Evolutionary conservation across 2,888 invertebrate species (phyloP).

Genomic region (Xestia xanthographa): DNA sequence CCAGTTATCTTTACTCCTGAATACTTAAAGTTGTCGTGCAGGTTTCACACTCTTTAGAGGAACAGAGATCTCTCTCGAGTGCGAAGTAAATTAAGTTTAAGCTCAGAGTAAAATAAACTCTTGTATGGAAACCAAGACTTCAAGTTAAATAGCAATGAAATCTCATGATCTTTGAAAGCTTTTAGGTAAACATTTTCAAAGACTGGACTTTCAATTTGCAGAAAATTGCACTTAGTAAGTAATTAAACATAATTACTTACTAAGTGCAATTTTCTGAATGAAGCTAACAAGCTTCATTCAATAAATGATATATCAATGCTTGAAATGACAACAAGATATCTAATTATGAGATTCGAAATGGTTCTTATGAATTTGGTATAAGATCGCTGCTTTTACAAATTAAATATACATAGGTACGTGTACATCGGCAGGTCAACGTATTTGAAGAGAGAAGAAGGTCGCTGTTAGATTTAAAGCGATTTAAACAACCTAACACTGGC

Average conservation of each 20-base stretch:
- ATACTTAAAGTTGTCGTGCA: not conserved
- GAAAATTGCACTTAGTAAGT: constrained; percentile 8
- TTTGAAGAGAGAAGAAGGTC: too few species aligned
- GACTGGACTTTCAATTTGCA: constrained; percentile 7
- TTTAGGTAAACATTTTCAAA: constrained; percentile 21
- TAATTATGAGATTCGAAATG: constrained; percentile 19
- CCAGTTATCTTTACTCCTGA: not conserved
- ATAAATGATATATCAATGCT: constrained; percentile 9
- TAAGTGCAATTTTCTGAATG: too few species aligned
- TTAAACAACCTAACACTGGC: too few species aligned
- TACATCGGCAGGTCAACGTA: too few species aligned
- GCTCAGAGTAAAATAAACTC: constrained; percentile 1
- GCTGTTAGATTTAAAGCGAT: too few species aligned
- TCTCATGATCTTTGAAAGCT: constrained; percentile 31
- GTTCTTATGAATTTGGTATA: not conserved
- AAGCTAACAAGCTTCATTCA: constrained; percentile 1
- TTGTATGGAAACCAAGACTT: not conserved
- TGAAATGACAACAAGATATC: constrained; percentile 16
- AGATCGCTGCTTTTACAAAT: constrained; percentile 6
- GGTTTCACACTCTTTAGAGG: not conserved
- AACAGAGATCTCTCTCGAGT: not conserved
- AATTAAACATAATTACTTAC: too few species aligned
- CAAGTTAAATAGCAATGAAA: constrained; percentile 22
- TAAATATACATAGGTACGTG: not conserved
- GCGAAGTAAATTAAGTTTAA: not conserved